A percentile compares a stretch with the other conserved stretches of the same genome.
phyloP scores from a whole-genome alignment of 92 coral and sea anemone species.

The Desmophyllum pertusum region DNA sequence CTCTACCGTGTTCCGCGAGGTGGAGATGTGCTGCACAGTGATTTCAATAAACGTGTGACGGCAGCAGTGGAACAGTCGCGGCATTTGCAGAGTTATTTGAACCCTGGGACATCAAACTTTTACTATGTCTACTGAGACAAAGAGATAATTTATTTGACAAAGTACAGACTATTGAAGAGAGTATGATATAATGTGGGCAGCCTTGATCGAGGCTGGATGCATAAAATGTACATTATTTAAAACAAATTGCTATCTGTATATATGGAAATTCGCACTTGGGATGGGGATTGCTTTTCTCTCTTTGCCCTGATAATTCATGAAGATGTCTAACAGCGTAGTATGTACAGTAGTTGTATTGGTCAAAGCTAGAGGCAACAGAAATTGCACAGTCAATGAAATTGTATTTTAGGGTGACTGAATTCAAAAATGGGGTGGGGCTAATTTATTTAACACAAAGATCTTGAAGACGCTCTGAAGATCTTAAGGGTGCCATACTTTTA shows the following conservation, averaged over 20 bases:
- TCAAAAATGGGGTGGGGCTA: conserved; percentile 19
- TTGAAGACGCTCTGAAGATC: background rate
- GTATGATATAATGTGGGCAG: conserved; percentile 44
- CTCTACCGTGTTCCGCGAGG: conserved; percentile 92
- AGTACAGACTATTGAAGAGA: conserved; percentile 59
- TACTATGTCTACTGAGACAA: conserved; percentile 80
- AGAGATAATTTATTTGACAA: conserved; percentile 65
- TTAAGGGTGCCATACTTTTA: background rate
- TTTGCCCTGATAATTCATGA: too few species aligned
- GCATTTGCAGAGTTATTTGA: conserved; percentile 77
- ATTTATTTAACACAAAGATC: conserved; percentile 28
- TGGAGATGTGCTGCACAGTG: conserved; percentile 86
- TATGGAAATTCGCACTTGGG: conserved; percentile 45
- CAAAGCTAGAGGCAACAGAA: conserved; percentile 1
- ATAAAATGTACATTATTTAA: conserved; percentile 83
- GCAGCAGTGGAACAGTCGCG: conserved; percentile 79
- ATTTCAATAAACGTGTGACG: conserved; percentile 83
- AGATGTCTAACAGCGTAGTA: background rate
- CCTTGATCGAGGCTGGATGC: conserved; percentile 27
- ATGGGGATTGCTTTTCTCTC: background rate
- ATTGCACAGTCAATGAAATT: background rate
- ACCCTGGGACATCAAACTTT: conserved; percentile 74
- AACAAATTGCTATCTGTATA: conserved; percentile 62
- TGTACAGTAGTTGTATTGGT: background rate
- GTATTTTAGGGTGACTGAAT: background rate